These are phyloP conservation scores for Otus sunia DNA, from an alignment of 2,113 vertebrate species.

Conservation along the genomic window DNA sequence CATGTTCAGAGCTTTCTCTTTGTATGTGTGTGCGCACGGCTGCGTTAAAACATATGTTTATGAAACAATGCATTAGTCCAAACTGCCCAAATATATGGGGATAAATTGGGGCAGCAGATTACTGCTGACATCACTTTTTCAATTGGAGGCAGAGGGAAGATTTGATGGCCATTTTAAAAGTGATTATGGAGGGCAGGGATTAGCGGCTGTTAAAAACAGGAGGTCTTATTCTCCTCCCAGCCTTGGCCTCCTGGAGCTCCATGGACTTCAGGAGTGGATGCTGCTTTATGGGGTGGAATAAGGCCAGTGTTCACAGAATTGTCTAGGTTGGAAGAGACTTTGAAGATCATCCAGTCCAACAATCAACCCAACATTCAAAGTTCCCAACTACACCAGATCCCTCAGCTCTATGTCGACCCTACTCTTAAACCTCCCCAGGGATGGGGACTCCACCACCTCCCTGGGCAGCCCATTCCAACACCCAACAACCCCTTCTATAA, in stretches of 20 bases:
- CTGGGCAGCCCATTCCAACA: too few species aligned
- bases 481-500: too few species aligned
- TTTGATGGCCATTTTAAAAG: conserved; percentile 67
- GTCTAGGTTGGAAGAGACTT: too few species aligned
- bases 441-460: too few species aligned
- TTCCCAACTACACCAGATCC: too few species aligned
- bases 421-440: too few species aligned
- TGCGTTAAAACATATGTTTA: conserved; percentile 71
- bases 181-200: conserved; percentile 59
- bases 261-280: neutral
- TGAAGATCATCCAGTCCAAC: too few species aligned
- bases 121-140: conserved; percentile 67
- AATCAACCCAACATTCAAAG: too few species aligned
- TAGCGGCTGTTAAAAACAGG: conserved; percentile 25
- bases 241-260: neutral
- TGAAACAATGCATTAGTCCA: conserved; percentile 66
- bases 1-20: conserved; percentile 46
- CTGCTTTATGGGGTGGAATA: neutral
- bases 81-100: conserved; percentile 39
- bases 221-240: neutral
- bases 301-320: neutral
- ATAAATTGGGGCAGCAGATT: conserved; percentile 67
- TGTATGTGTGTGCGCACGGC: neutral
- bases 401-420: too few species aligned
- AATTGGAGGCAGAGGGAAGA: conserved; percentile 65